These are phyloP conservation scores for Capromys pilorides DNA, from an alignment of 2,797 vertebrate genomes.

Conservation along the genomic window DNA sequence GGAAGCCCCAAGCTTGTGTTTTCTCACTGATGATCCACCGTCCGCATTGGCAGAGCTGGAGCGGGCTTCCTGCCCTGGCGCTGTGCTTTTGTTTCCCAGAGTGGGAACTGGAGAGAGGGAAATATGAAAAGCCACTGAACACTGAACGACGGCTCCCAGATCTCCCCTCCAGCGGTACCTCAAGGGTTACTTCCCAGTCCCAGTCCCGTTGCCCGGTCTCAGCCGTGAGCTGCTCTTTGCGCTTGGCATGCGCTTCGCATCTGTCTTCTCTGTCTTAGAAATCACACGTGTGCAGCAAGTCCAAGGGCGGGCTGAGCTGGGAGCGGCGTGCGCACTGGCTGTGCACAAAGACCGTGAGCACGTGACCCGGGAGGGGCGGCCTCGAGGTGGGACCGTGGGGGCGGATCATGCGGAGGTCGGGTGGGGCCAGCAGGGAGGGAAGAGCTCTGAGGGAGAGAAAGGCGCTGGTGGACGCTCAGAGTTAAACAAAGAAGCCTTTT, in stretches of 20 bases:
- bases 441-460: slow-evolving; percentile 57
- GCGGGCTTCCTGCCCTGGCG: not conserved
- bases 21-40: not conserved
- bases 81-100: slow-evolving; percentile 6
- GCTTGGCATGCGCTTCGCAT: not conserved
- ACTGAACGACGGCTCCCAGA: not conserved
- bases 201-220: not conserved
- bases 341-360: slow-evolving; percentile 39
- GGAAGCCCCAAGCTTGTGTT: not conserved
- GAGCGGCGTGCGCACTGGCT: not conserved
- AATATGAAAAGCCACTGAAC: not conserved
- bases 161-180: not conserved
- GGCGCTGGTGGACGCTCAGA: slow-evolving; percentile 62
- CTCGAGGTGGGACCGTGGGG: slow-evolving; percentile 55
- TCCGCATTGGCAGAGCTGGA: not conserved
- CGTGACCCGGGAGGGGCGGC: slow-evolving; percentile 10
- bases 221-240: not conserved
- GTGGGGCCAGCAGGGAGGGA: slow-evolving; percentile 41
- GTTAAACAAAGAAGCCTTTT: slow-evolving; percentile 76
- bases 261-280: slow-evolving; percentile 54
- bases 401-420: not conserved
- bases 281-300: not conserved
- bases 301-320: not conserved
- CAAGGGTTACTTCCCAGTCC: not conserved
- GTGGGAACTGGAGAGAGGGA: not conserved